Evolutionary conservation across 2,113 vertebrate species (phyloP), one percentile per base, ranked within the genome.

Genomic region (Melanerpes formicivorus): DNA sequence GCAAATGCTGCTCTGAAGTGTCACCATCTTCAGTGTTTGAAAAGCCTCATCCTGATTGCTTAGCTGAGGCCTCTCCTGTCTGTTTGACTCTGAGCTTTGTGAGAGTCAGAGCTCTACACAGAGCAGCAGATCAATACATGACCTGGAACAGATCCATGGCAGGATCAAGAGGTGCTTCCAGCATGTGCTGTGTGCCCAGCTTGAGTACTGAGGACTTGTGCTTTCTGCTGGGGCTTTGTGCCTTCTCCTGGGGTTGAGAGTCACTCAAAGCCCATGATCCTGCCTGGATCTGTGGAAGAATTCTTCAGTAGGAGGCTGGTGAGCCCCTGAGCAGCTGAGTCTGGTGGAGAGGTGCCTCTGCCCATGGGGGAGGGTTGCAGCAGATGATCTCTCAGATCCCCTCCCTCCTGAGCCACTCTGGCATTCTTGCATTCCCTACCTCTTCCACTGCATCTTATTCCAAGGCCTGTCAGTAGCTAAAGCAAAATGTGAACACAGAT

Each of bases 1-100:
- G 66, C 0, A 1, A 71, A 27, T 0, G 0, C 30, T 2, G 0
- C 4, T 37, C 5, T 1, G 16, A 27, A 52, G 19, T 46, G 11
- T 32, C 9, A 30, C 9, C 3, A n/a, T 27, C 30, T 64, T 71
- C 6, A 42, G 22, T 63, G 66, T 48, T 12, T 34, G 72, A 73
- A 52, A 40, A 8, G 6, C 42, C 0, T 0, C n/a, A 37, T 76
- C 27, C 30, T 8, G 37, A 37, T 10, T 37, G 37, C 37, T 37
- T 37, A 15, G 16, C 11, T 21, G 37, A 59, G 44, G 10, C 25
- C 7, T 18, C n/a, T 70, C 64, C 60, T 46, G 44, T 17, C 7
- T 42, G 44, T 17, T 6, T 42, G 12, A 27, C 7, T 4, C 11
- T 23, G 30, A 25, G 23, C 32, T 74, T 42, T 25, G 42, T 1